Conservation (phyloP, 2,888 invertebrate species). For the Coelinius sp. region DNA sequence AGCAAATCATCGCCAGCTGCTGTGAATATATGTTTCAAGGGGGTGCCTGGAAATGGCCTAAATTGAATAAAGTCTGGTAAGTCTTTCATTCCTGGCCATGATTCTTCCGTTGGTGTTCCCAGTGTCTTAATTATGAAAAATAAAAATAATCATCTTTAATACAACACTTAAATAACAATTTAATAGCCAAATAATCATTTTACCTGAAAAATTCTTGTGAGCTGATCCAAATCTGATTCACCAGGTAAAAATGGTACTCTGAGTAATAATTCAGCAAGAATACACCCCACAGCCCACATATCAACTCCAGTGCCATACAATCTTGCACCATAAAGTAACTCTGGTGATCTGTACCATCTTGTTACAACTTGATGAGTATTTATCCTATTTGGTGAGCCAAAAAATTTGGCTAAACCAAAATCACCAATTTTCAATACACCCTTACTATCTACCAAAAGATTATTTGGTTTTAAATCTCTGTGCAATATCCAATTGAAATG, state of each 20-base stretch:
- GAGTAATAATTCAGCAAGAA: constrained; percentile 93
- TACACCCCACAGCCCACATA: constrained; percentile 99
- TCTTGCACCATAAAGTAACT: constrained; percentile 94
- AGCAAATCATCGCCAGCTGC: constrained; percentile 95
- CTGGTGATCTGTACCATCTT: constrained; percentile 93
- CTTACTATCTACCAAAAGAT: constrained; percentile 91
- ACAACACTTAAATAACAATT: background rate
- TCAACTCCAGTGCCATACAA: constrained; percentile 97
- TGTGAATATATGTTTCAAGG: constrained; percentile 92
- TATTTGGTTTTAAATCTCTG: constrained; percentile 98
- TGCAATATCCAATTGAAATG: constrained; percentile 98
- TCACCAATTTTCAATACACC: constrained; percentile 98
- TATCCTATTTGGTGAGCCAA: constrained; percentile 94
- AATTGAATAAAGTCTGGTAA: constrained; percentile 95
- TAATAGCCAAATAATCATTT: background rate
- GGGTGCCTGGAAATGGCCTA: constrained; percentile 87
- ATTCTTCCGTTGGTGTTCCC: constrained; percentile 93
- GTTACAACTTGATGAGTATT: constrained; percentile 99
- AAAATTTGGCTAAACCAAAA: constrained; percentile 98
- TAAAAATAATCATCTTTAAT: background rate
- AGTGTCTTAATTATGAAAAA: constrained; percentile 70
- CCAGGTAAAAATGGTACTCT: constrained; percentile 95
- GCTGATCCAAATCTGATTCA: constrained; percentile 96
- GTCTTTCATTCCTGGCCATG: constrained; percentile 88
- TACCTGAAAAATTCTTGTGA: constrained; percentile 94